A percentile compares a stretch with the other conserved stretches of the same genome.
phyloP scores from a whole-genome alignment of 2,113 vertebrate species.

The Cinclus cinclus region DNA sequence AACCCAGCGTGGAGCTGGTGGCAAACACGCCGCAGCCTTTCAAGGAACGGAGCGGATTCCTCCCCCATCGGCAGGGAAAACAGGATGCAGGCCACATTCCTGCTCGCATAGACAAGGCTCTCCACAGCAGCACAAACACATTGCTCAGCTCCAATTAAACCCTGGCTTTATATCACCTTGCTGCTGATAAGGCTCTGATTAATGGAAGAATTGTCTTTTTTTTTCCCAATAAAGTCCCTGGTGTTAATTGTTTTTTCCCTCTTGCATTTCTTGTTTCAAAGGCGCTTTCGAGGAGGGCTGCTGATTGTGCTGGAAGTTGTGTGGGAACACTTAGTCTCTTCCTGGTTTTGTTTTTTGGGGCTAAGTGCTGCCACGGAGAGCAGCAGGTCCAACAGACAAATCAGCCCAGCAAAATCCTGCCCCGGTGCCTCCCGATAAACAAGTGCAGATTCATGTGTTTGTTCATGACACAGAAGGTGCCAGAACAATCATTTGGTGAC shows the following conservation, averaged over 20 bases:
- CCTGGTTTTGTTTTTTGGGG: slow-evolving; percentile 83
- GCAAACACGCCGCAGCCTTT: slow-evolving; percentile 20
- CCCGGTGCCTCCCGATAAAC: slow-evolving; percentile 37
- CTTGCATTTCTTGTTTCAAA: slow-evolving; percentile 53
- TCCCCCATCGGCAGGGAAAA: slow-evolving; percentile 74
- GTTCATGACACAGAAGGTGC: slow-evolving; percentile 5
- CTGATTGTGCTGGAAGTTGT: slow-evolving; percentile 70
- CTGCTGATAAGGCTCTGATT: slow-evolving; percentile 72
- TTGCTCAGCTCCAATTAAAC: slow-evolving; percentile 69
- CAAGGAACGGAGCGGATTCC: slow-evolving; percentile 24
- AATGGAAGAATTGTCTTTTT: slow-evolving; percentile 75
- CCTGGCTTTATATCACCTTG: slow-evolving; percentile 70
- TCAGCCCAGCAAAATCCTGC: neutral
- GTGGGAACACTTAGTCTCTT: slow-evolving; percentile 80
- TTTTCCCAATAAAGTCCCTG: neutral
- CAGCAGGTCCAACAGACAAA: slow-evolving; percentile 3
- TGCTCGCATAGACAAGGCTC: slow-evolving; percentile 67
- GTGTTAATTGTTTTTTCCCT: slow-evolving; percentile 51
- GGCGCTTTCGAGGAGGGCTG: slow-evolving; percentile 45
- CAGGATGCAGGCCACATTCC: slow-evolving; percentile 87
- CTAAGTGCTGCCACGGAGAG: slow-evolving; percentile 30
- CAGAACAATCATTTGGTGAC: slow-evolving; percentile 49
- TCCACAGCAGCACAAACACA: slow-evolving; percentile 67
- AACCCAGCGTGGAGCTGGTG: slow-evolving; percentile 29
- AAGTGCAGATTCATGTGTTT: slow-evolving; percentile 27